phyloP scores from a whole-genome alignment of 1,140 invertebrate genomes.

The Caerostris extrusa region DNA sequence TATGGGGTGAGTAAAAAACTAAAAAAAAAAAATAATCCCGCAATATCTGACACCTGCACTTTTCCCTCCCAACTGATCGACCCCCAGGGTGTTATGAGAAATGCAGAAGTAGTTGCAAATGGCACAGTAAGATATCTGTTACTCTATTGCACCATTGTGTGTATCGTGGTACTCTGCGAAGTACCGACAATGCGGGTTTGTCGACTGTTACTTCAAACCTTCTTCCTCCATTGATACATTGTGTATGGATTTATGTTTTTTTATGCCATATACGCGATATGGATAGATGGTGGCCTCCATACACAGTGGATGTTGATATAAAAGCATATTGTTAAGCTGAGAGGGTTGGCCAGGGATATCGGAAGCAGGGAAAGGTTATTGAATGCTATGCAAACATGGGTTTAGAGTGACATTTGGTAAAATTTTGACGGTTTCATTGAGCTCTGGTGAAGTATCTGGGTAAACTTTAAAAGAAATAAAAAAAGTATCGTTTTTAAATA shows the following conservation, averaged over 20 bases:
- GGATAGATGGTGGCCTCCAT: constrained; percentile 23
- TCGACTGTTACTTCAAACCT: not conserved
- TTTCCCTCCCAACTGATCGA: constrained; percentile 14
- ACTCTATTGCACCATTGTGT: constrained; percentile 5
- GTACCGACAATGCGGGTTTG: constrained; percentile 23
- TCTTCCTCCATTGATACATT: not conserved
- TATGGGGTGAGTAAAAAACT: not conserved
- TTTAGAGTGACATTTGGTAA: not conserved
- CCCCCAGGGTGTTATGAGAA: not conserved
- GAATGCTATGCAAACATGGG: constrained; percentile 38
- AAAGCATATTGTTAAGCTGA: constrained; percentile 19
- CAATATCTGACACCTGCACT: constrained; percentile 49
- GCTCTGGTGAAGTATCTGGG: not conserved
- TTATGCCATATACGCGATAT: constrained; percentile 33
- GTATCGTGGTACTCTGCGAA: not conserved
- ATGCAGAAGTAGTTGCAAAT: not conserved
- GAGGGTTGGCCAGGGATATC: constrained; percentile 7
- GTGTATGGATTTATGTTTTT: constrained; percentile 1
- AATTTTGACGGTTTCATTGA: not conserved
- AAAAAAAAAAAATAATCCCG: not conserved
- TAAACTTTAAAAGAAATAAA: not conserved
- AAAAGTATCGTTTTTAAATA: too few species aligned
- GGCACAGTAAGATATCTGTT: constrained; percentile 66
- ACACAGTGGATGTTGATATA: not conserved
- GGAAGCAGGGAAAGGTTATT: not conserved